Evolutionary conservation across 2,797 vertebrate genomes (phyloP).

Genomic region (Anolis apletophallus): DNA sequence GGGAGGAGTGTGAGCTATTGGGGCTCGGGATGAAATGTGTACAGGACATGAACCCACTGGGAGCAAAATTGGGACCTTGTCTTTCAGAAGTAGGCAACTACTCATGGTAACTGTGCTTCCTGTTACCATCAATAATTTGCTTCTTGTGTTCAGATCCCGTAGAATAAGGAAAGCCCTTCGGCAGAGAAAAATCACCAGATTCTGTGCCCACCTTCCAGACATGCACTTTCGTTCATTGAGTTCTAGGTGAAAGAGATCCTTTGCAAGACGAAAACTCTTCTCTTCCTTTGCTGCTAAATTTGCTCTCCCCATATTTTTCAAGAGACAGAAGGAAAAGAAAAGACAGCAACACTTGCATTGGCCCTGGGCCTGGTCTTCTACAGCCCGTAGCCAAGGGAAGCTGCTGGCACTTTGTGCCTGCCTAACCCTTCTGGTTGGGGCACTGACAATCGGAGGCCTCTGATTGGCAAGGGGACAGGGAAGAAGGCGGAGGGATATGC

Average conservation of each 20-base stretch:
- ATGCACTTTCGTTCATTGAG: background rate
- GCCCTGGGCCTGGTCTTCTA: background rate
- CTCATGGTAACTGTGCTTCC: background rate
- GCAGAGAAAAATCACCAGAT: background rate
- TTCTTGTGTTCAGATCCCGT: background rate
- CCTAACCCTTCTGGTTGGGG: constrained; percentile 13
- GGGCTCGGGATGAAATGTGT: background rate
- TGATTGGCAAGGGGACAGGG: constrained; percentile 13
- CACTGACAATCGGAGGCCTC: constrained; percentile 9
- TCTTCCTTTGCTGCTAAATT: constrained; percentile 16
- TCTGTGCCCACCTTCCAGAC: no score
- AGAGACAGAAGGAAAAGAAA: constrained; percentile 22
- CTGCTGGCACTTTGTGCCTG: constrained; percentile 6
- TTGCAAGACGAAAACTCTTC: background rate
- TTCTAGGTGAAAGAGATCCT: background rate
- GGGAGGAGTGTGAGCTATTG: no score
- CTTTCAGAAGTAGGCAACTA: background rate
- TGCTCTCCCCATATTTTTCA: constrained; percentile 5
- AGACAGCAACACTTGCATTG: background rate
- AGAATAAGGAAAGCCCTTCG: background rate
- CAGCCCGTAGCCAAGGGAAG: background rate
- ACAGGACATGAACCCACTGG: background rate
- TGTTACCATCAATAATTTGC: background rate
- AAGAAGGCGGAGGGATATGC: background rate
- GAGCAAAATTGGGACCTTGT: background rate